Evolutionary conservation across 2,888 invertebrate species (phyloP).

Genomic region (Lamproptera curius): DNA sequence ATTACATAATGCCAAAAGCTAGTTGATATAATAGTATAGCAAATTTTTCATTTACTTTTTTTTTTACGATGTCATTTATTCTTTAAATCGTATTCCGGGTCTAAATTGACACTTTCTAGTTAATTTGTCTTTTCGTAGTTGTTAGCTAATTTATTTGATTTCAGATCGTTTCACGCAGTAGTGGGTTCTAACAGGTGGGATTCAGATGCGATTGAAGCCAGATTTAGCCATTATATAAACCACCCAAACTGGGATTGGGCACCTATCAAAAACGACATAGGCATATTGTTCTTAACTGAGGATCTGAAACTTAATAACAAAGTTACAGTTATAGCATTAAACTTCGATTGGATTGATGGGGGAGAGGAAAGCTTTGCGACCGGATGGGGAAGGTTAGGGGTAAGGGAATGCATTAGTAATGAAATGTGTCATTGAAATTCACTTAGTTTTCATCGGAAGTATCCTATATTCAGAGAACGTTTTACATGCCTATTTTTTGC

Average conservation of each 20-base stretch:
- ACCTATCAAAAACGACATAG: conserved; percentile 38
- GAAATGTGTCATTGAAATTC: not conserved
- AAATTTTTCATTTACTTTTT: too few species aligned
- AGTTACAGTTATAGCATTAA: conserved; percentile 27
- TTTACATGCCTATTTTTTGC: too few species aligned
- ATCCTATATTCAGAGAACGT: too few species aligned
- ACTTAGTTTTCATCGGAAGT: too few species aligned
- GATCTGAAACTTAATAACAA: conserved; percentile 21
- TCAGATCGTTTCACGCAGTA: conserved; percentile 29
- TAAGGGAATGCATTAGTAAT: not conserved
- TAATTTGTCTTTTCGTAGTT: too few species aligned
- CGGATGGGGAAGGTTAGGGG: conserved; percentile 40
- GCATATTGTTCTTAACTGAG: conserved; percentile 25
- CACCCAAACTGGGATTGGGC: conserved; percentile 36
- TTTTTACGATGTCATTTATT: too few species aligned
- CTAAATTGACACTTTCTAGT: too few species aligned
- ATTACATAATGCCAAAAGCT: too few species aligned
- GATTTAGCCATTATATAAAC: conserved; percentile 27
- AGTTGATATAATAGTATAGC: too few species aligned
- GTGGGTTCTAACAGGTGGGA: conserved; percentile 38
- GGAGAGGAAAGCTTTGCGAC: conserved; percentile 29
- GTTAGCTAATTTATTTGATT: not conserved
- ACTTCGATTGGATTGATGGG: conserved; percentile 25
- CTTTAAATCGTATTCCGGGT: too few species aligned
- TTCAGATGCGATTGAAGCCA: conserved; percentile 21